These are phyloP conservation scores for Sterna hirundo DNA, from an alignment of 2,113 vertebrate genomes.

Conservation along the genomic window DNA sequence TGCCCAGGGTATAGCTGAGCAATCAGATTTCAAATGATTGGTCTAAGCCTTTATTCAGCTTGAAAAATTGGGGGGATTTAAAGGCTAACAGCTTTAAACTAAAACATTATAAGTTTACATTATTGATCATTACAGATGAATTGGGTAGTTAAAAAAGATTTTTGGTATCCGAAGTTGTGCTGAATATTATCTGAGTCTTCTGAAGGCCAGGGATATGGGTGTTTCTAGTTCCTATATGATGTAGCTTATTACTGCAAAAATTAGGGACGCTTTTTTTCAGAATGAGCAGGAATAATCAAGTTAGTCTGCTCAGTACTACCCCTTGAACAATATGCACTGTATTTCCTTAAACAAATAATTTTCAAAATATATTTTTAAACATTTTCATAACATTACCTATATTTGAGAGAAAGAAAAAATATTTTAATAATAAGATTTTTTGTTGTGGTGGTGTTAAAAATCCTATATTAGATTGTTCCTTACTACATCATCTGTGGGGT, in stretches of 20 bases:
- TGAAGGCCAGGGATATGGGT: not conserved
- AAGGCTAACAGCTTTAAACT: constrained; percentile 8
- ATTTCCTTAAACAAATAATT: not conserved
- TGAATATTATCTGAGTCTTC: not conserved
- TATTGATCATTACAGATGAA: not conserved
- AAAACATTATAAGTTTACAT: not conserved
- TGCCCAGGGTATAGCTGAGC: not conserved
- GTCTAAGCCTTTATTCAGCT: not conserved
- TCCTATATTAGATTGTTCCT: not conserved
- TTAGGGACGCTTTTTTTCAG: not conserved
- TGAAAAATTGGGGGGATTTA: constrained; percentile 27
- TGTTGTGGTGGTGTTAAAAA: not conserved
- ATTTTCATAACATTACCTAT: not conserved
- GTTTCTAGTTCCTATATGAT: not conserved
- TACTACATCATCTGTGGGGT: not conserved
- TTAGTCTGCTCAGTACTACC: not conserved
- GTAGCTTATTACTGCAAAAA: not conserved
- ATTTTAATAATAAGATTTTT: not conserved
- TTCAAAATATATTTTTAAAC: not conserved
- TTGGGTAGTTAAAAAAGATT: not conserved
- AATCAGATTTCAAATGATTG: constrained; percentile 37
- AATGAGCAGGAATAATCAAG: not conserved
- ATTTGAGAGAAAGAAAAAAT: not conserved
- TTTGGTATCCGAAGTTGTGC: not conserved
- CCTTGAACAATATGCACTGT: not conserved